Evolutionary conservation across 1,140 invertebrate genomes (phyloP).

Genomic region (Homalodisca vitripennis): DNA sequence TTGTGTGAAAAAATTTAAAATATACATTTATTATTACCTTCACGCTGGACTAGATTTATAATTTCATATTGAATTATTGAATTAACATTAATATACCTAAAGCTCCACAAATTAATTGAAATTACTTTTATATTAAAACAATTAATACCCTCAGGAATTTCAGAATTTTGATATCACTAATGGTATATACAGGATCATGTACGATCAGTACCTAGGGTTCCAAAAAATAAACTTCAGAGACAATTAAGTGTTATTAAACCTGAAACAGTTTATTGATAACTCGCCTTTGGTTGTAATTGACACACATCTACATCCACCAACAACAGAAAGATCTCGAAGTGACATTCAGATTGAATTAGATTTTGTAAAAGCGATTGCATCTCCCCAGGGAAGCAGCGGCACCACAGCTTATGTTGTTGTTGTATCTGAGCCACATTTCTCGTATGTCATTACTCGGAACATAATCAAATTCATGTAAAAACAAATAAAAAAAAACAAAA

Average conservation of each 20-base stretch:
- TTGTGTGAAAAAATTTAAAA: too few relatives aligned
- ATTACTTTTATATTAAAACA: too few relatives aligned
- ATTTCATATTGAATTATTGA: too few relatives aligned
- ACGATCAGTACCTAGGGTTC: neutral
- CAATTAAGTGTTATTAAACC: too few relatives aligned
- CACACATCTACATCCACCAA: neutral
- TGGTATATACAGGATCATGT: neutral
- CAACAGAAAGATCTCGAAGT: neutral
- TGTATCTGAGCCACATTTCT: neutral
- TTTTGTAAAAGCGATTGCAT: neutral
- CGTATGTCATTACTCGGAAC: conserved; percentile 3
- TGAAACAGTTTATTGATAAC: neutral
- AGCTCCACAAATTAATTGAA: too few relatives aligned
- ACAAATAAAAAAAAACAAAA: too few relatives aligned
- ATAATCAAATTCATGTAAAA: neutral
- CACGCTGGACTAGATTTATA: too few relatives aligned
- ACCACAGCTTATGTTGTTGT: neutral
- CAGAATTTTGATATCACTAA: conserved; percentile 6
- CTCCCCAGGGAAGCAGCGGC: neutral
- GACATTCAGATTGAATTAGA: conserved; percentile 2
- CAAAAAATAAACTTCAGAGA: neutral
- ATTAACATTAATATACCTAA: too few relatives aligned
- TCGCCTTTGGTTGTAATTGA: neutral
- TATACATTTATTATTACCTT: too few relatives aligned
- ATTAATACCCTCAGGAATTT: conserved; percentile 1